Evolutionary conservation across 2,113 vertebrate genomes (phyloP), one percentile per base, ranked within the genome.

Genomic region (Eolophus roseicapilla): DNA sequence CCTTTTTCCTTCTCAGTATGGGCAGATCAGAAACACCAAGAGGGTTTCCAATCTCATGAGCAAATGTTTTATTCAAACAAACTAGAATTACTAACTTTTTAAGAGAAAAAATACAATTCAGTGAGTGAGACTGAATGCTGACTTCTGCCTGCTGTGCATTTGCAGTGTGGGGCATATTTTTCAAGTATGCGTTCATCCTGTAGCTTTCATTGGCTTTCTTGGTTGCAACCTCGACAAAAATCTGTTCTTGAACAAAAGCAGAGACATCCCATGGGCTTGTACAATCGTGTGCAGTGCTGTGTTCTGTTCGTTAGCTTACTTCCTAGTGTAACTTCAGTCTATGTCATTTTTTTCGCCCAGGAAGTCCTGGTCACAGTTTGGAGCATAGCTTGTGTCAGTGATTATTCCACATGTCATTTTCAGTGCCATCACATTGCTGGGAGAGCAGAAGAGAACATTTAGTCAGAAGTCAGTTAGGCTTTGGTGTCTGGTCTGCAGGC

Each of bases 211-310:
- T 86, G 39, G n/a, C n/a, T 75, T 81, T 75, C 39, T 41, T 53
- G 20, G 7, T 86, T 47, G 44, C 37, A 52, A 21, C 33, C 86
- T 39, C 27, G 25, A 41, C 63, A 28, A 11, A 11, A 11, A 2
- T 41, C 18, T 50, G 21, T 29, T 70, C 21, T 9, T 17, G 46
- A 70, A 1, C n/a, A 82, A 82, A 91, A 86, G 60, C 71, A 82
- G 77, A 65, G 53, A 47, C 35, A 35, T 53, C 16, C n/a, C 24
- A 4, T 44, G 39, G 23, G 24, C 35, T 37, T 17, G 3, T 50
- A 24, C 13, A 33, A 0, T 33, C 31, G 18, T 1, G 0, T 49
- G 43, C 47, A 23, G 15, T 18, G 37, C 69, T 68, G 18, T 44
- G 3, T 69, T 81, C 39, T 64, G 23, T 59, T 77, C 59, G 28